phyloP scores from a whole-genome alignment of 2,888 invertebrate species.

The Andrena haemorrhoa region DNA sequence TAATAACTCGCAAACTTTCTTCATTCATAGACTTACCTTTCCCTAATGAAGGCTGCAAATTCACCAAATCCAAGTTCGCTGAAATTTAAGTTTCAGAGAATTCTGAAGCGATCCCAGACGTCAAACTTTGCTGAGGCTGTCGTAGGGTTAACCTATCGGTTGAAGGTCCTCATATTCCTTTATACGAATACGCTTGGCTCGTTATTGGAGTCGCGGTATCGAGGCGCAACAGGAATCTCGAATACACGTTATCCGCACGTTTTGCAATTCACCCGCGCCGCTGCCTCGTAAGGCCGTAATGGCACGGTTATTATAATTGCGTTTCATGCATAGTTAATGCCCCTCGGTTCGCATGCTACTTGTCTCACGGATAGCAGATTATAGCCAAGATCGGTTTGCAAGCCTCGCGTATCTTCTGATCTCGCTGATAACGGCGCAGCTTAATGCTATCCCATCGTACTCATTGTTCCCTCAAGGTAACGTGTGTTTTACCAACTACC shows the following conservation, averaged over 20 bases:
- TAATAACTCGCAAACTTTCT: no score
- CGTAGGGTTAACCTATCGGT: not conserved
- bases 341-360: constrained; percentile 38
- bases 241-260: constrained; percentile 10
- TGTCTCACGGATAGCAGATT: constrained; percentile 49
- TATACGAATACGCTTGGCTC: not conserved
- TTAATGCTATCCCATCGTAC: constrained; percentile 24
- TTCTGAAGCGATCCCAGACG: no score
- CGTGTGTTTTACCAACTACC: constrained; percentile 33
- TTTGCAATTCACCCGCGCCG: constrained; percentile 17
- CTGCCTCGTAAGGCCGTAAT: constrained; percentile 25
- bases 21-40: no score
- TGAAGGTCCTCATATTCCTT: not conserved
- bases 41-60: no score
- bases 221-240: not conserved
- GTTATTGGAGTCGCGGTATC: not conserved
- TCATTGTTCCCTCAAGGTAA: constrained; percentile 48
- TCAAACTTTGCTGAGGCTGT: no score
- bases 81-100: no score
- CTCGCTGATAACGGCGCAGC: constrained; percentile 24
- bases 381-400: constrained; percentile 59
- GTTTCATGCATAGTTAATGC: constrained; percentile 54
- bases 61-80: no score
- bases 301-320: constrained; percentile 55
- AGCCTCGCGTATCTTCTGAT: constrained; percentile 50